Evolutionary conservation across 1,140 invertebrate species (phyloP), one percentile per base, ranked within the genome.

Genomic region (Hyles vespertilio): DNA sequence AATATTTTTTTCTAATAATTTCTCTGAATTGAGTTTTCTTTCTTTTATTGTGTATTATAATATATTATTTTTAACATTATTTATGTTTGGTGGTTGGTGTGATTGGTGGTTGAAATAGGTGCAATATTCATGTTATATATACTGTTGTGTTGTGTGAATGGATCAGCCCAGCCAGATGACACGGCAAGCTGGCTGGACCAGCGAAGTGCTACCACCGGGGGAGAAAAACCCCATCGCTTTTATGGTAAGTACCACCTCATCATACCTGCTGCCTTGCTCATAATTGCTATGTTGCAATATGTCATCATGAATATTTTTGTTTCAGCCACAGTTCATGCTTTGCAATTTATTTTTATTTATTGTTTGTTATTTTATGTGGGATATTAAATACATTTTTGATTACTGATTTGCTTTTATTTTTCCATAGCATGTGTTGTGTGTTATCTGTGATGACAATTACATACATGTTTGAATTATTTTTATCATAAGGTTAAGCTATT

Each of bases 81-180:
- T 80, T 87, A 75, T 86, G 79, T 87, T 87, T 88, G 83, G 82
- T 86, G 82, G 81, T 74, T 82, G 84, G 86, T 83, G 83, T 84
- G 61, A 76, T 75, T 81, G 71, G 67, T 75, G 84, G 74, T 82
- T 78, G 75, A 74, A 78, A 84, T 87, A 87, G 84, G 82, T 86
- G 84, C 84, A 77, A 87, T 87, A 79, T 87, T 87, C 79, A 89
- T 89, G 86, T 89, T 89, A 84, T 89, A 89, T 87, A 86, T 89
- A 85, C 80, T 87, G 72, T 89, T 89, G 70, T 89, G 84, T 89
- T 89, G 84, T 89, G 77, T 83, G 69, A 89, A 86, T 63, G 84
- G 85, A 70, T 84, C 84, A 86, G 87, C 84, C 66, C 87, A 89
- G 80, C 84, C 87, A 55, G 89, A 90, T 65, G 88, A 89, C 70